Percentiles rank a stretch among this genome's conserved stretches.
Conservation (phyloP, 2,888 invertebrate species). For the Hofmannophila pseudospretella region DNA sequence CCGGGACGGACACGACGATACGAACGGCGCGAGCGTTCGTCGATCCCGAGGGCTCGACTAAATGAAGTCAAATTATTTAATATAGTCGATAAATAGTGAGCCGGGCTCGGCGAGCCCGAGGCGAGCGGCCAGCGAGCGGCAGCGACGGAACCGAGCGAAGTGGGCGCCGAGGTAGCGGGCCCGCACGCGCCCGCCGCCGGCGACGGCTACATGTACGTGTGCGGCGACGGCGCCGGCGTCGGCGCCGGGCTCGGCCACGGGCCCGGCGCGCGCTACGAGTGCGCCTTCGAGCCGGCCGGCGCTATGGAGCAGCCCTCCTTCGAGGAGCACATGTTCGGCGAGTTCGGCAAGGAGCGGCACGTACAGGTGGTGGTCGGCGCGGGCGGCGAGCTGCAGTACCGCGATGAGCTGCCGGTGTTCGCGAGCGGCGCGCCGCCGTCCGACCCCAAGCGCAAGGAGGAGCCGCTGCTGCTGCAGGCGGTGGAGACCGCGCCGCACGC, state of each 20-base stretch:
- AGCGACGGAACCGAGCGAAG: slow-evolving; percentile 68
- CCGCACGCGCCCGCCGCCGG: slow-evolving; percentile 66
- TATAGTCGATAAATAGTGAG: slow-evolving; percentile 51
- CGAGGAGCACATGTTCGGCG: slow-evolving; percentile 89
- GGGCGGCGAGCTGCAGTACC: slow-evolving; percentile 71
- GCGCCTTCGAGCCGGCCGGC: slow-evolving; percentile 55
- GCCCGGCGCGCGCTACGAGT: slow-evolving; percentile 54
- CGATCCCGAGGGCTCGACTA: slow-evolving; percentile 64
- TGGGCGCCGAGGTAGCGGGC: slow-evolving; percentile 68
- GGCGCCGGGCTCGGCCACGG: slow-evolving; percentile 34
- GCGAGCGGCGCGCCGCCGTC: slow-evolving; percentile 29
- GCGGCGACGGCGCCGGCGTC: slow-evolving; percentile 48
- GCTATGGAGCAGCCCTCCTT: slow-evolving; percentile 83
- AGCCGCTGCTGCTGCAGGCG: slow-evolving; percentile 56
- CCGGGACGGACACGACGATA: slow-evolving; percentile 69
- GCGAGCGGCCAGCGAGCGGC: slow-evolving; percentile 31
- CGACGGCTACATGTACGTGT: slow-evolving; percentile 72
- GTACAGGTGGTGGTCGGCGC: slow-evolving; percentile 70
- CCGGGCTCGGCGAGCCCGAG: slow-evolving; percentile 33
- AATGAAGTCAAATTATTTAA: slow-evolving; percentile 74
- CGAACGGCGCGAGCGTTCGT: slow-evolving; percentile 70
- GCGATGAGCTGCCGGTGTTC: slow-evolving; percentile 63
- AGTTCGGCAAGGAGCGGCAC: slow-evolving; percentile 80
- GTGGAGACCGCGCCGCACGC: slow-evolving; percentile 41
- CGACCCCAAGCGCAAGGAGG: slow-evolving; percentile 61